Percentiles rank a stretch among this genome's conserved stretches.
Conservation (phyloP, 2,113 vertebrate genomes). For the Myiozetetes cayanensis region DNA sequence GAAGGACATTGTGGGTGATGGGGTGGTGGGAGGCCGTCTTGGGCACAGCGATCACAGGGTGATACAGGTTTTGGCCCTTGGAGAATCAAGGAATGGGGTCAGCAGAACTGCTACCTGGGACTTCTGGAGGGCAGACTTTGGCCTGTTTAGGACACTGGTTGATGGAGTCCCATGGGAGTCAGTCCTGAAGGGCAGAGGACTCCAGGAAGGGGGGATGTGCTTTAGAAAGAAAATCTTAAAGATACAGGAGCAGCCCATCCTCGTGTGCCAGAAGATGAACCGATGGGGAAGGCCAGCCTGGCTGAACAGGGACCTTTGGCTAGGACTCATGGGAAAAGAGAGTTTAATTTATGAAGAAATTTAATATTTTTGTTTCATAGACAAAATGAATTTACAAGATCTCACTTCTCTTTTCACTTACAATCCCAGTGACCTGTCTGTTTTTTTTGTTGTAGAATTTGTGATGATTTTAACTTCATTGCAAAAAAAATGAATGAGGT, state of each 20-base stretch:
- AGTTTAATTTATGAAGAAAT: not conserved
- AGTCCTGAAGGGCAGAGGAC: not conserved
- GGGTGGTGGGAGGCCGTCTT: not conserved
- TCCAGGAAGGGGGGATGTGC: not conserved
- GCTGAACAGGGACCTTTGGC: not conserved
- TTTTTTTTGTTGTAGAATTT: constrained; percentile 78
- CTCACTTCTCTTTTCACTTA: not conserved
- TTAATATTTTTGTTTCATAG: not conserved
- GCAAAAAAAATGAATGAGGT: constrained; percentile 74
- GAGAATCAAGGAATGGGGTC: not conserved
- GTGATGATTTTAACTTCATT: constrained; percentile 80
- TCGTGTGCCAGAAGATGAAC: not conserved
- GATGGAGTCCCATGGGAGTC: not conserved
- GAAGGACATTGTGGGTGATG: not conserved
- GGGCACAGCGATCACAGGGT: not conserved
- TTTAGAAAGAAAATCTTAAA: not conserved
- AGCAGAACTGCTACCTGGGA: not conserved
- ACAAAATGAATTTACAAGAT: not conserved
- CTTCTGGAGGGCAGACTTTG: not conserved
- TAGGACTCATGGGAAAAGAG: not conserved
- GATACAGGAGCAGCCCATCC: not conserved
- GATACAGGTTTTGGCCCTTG: not conserved
- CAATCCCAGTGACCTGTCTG: not conserved
- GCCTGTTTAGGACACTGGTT: not conserved
- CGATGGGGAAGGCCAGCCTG: not conserved